Evolutionary conservation across 2,113 vertebrate species (phyloP).

Genomic region (Papio anubis): DNA sequence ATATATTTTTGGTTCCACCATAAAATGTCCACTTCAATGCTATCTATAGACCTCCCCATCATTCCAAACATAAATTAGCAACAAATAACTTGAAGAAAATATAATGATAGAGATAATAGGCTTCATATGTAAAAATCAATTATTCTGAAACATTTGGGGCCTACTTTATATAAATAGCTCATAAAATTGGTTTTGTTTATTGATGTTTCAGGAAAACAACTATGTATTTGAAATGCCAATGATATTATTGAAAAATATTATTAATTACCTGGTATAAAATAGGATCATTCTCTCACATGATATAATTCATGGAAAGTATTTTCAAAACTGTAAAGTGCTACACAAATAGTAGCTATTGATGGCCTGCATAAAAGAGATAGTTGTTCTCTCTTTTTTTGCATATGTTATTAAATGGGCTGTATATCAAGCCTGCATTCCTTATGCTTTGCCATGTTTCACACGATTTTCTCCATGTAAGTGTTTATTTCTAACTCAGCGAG

Average conservation of each 20-base stretch:
- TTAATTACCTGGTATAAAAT: constrained; percentile 58
- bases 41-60: not conserved
- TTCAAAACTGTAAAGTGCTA: constrained; percentile 1
- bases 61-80: constrained; percentile 32
- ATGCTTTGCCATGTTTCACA: constrained; percentile 55
- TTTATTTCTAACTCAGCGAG: constrained; percentile 60
- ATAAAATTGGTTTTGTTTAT: constrained; percentile 60
- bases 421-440: constrained; percentile 39
- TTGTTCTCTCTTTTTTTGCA: constrained; percentile 24
- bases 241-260: constrained; percentile 64
- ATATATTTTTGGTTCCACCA: not conserved
- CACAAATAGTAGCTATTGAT: constrained; percentile 38
- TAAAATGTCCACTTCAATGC: not conserved
- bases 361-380: constrained; percentile 41
- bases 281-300: constrained; percentile 36
- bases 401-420: constrained; percentile 54
- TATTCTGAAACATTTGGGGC: constrained; percentile 47
- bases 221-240: constrained; percentile 13
- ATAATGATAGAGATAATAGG: constrained; percentile 33
- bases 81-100: constrained; percentile 48
- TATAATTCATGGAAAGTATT: constrained; percentile 33
- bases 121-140: constrained; percentile 61
- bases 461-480: constrained; percentile 60
- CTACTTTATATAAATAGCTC: constrained; percentile 41
- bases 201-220: constrained; percentile 45